phyloP scores from a whole-genome alignment of 1,140 invertebrate species.

The Pseudomyrmex pallidus region DNA sequence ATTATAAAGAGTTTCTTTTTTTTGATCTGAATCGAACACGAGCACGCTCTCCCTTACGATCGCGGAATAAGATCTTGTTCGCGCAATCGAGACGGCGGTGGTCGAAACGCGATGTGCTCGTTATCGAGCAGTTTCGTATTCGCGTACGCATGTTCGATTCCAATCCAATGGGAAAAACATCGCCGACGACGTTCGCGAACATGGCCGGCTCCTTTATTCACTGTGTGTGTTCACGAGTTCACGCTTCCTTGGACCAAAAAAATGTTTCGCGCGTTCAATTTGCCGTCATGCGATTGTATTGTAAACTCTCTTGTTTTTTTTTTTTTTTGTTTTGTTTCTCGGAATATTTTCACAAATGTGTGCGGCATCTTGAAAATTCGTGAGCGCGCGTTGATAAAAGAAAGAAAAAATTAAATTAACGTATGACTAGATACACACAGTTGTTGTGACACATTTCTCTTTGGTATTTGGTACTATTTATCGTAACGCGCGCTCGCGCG shows the following conservation, averaged over 20 bases:
- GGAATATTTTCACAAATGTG: not conserved
- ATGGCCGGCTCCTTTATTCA: constrained; percentile 60
- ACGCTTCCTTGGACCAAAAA: constrained; percentile 58
- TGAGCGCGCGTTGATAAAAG: not conserved
- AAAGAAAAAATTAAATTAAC: not conserved
- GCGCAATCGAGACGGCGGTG: not conserved
- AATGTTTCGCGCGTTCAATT: constrained; percentile 51
- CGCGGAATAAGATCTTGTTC: not conserved
- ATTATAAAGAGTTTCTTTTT: constrained; percentile 67
- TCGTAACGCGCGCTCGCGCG: not conserved
- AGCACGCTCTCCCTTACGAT: constrained; percentile 23
- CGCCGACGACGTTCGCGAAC: constrained; percentile 53
- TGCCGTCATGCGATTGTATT: constrained; percentile 33
- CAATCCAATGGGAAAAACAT: constrained; percentile 55
- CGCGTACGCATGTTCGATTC: constrained; percentile 65
- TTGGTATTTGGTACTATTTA: constrained; percentile 1
- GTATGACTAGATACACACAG: constrained; percentile 29
- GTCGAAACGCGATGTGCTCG: not conserved
- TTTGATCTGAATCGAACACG: constrained; percentile 69
- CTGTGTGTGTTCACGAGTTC: constrained; percentile 48
- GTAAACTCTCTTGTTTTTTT: too few relatives aligned
- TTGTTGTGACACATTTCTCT: too few relatives aligned
- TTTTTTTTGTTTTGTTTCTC: not conserved
- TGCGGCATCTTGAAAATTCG: too few relatives aligned
- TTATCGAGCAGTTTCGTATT: not conserved